These are phyloP conservation scores for Menidia menidia DNA, from an alignment of 2,797 vertebrate species.

Conservation along the genomic window DNA sequence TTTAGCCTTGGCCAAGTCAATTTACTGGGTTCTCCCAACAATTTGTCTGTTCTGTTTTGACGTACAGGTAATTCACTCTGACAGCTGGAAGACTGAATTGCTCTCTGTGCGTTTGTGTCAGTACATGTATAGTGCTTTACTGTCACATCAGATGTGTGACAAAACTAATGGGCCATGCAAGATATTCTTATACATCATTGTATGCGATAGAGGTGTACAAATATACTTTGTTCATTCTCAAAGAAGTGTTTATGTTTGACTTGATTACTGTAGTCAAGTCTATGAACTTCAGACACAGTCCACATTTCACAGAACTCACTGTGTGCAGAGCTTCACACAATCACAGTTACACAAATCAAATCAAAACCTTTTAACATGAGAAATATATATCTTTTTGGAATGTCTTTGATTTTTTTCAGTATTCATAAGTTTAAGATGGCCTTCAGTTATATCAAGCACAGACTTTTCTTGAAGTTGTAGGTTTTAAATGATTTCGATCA, in stretches of 20 bases:
- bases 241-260: slow-evolving; percentile 46
- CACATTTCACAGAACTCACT: slow-evolving; percentile 27
- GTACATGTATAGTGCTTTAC: slow-evolving; percentile 41
- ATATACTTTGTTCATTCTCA: slow-evolving; percentile 66
- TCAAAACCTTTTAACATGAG: no score
- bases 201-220: slow-evolving; percentile 63
- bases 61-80: slow-evolving; percentile 72
- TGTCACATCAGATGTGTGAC: slow-evolving; percentile 57
- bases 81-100: slow-evolving; percentile 52
- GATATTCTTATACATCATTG: slow-evolving; percentile 70
- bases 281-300: slow-evolving; percentile 53
- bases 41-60: slow-evolving; percentile 74
- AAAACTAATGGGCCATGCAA: slow-evolving; percentile 67
- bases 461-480: no score
- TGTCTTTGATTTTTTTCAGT: no score
- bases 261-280: slow-evolving; percentile 71
- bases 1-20: slow-evolving; percentile 74
- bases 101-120: slow-evolving; percentile 10
- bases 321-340: no score
- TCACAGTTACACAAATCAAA: no score
- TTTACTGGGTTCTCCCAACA: slow-evolving; percentile 69
- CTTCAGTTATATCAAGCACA: no score
- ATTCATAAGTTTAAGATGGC: no score
- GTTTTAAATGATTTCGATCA: no score
- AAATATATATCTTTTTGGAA: no score